Percentiles rank a stretch among this genome's conserved stretches.
Conservation (phyloP, 1,140 invertebrate species). For the Drosophila parvula region DNA sequence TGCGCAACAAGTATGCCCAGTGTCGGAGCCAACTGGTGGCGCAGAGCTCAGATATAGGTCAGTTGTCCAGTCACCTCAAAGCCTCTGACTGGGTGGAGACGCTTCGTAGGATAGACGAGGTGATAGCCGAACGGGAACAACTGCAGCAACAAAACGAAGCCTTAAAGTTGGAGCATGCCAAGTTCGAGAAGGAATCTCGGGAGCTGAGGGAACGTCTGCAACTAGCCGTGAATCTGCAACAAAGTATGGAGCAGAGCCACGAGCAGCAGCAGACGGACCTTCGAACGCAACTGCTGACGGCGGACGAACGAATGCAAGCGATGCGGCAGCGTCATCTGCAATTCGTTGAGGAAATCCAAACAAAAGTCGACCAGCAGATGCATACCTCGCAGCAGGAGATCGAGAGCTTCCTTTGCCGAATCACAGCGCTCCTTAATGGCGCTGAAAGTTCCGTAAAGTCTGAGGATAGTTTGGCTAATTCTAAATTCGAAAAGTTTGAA, state of each 20-base stretch:
- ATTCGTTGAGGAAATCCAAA: conserved; percentile 5
- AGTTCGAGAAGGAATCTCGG: background rate
- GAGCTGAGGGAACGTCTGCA: conserved; percentile 2
- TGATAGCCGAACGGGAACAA: background rate
- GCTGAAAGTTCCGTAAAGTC: background rate
- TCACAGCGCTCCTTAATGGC: background rate
- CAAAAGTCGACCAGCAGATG: background rate
- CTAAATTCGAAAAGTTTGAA: background rate
- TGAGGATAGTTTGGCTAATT: background rate
- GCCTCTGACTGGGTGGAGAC: background rate
- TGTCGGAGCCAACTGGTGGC: background rate
- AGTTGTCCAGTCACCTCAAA: background rate
- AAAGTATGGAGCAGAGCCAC: background rate
- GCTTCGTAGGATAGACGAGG: background rate
- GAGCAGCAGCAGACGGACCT: background rate
- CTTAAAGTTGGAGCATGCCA: background rate
- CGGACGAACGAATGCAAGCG: background rate
- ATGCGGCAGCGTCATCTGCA: background rate
- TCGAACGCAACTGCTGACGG: background rate
- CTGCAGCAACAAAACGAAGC: background rate
- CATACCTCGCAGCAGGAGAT: background rate
- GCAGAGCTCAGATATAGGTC: background rate
- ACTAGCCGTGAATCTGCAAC: background rate
- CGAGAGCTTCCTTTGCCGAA: background rate
- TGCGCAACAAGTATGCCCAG: conserved; percentile 2